Conservation (phyloP, 2,888 invertebrate genomes). For the Xestia c-nigrum region DNA sequence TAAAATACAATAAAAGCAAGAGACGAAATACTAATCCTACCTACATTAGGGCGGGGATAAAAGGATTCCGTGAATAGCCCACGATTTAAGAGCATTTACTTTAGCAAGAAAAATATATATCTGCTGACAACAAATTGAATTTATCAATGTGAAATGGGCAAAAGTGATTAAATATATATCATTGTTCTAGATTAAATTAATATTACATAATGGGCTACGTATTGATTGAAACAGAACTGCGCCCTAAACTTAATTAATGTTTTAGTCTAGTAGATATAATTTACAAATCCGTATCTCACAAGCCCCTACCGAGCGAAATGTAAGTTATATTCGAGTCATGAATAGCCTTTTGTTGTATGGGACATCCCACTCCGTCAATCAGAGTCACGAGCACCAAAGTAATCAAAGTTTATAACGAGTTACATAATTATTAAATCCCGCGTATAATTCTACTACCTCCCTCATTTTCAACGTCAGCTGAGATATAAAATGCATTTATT, state of each 20-base stretch:
- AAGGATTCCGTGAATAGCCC: constrained; percentile 62
- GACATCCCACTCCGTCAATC: constrained; percentile 69
- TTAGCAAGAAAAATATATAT: constrained; percentile 45
- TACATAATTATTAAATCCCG: constrained; percentile 70
- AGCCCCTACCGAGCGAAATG: constrained; percentile 34
- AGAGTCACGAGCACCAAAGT: constrained; percentile 70
- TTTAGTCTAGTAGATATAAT: constrained; percentile 26
- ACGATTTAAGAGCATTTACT: constrained; percentile 55
- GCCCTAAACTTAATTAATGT: constrained; percentile 22
- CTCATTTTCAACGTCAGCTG: constrained; percentile 54
- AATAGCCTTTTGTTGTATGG: constrained; percentile 68
- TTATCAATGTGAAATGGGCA: constrained; percentile 13
- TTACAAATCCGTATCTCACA: constrained; percentile 35
- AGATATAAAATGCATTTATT: constrained; percentile 72
- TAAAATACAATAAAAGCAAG: constrained; percentile 68
- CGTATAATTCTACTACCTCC: constrained; percentile 47
- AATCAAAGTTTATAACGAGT: constrained; percentile 78
- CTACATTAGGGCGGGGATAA: constrained; percentile 66
- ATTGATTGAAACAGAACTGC: constrained; percentile 21
- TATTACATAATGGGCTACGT: constrained; percentile 16
- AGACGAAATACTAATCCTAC: constrained; percentile 66
- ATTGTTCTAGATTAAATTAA: constrained; percentile 23
- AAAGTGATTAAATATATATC: constrained; percentile 20
- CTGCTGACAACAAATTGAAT: constrained; percentile 41
- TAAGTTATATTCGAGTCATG: constrained; percentile 54